These are phyloP conservation scores for Eudyptes chrysolophus DNA, from an alignment of 2,113 vertebrate species.

Conservation along the genomic window DNA sequence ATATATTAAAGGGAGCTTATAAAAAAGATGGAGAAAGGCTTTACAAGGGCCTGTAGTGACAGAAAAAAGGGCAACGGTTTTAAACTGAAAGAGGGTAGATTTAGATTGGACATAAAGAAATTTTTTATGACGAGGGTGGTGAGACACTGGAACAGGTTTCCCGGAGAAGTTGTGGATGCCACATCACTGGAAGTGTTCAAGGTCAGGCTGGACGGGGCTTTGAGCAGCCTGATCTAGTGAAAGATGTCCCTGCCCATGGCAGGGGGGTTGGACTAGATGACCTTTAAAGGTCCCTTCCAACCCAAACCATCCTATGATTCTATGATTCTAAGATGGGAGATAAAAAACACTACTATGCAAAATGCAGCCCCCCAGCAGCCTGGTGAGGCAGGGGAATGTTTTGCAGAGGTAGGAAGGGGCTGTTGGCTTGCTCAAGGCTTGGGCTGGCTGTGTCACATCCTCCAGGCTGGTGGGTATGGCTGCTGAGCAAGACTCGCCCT, in stretches of 20 bases:
- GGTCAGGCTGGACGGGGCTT: background rate
- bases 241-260: background rate
- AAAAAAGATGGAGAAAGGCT: background rate
- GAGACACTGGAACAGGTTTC: background rate
- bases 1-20: no score
- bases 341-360: background rate
- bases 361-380: background rate
- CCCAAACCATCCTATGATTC: background rate
- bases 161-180: background rate
- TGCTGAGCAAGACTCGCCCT: fast-evolving
- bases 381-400: fast-evolving
- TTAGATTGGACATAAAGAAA: background rate
- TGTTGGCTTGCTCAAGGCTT: background rate
- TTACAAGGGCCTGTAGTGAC: background rate
- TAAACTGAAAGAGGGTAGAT: background rate
- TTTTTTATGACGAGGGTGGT: no score
- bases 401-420: background rate
- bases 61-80: background rate
- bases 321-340: background rate
- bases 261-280: background rate
- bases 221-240: background rate
- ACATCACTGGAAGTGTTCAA: background rate
- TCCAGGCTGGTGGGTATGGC: background rate
- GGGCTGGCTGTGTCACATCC: background rate
- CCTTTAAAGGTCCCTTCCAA: background rate